These are phyloP conservation scores for Salarias fasciatus DNA, from an alignment of 2,797 vertebrate species.

Conservation along the genomic window DNA sequence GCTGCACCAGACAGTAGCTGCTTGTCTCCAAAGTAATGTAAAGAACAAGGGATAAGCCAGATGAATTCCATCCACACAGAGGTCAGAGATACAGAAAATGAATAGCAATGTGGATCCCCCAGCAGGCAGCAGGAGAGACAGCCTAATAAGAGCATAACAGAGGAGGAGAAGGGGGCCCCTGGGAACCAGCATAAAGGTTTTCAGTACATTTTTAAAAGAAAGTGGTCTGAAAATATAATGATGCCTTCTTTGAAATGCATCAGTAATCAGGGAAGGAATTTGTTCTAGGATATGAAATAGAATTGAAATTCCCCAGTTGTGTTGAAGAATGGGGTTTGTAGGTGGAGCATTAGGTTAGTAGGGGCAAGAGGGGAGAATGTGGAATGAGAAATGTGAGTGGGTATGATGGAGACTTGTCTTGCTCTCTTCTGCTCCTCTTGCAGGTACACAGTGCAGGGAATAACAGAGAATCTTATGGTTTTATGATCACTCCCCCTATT, in stretches of 20 bases:
- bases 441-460: slow-evolving; percentile 42
- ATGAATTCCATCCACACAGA: slow-evolving; percentile 92
- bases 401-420: slow-evolving; percentile 44
- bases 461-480: slow-evolving; percentile 46
- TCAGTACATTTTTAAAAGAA: slow-evolving; percentile 92
- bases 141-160: slow-evolving; percentile 96
- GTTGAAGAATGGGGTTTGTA: slow-evolving; percentile 58
- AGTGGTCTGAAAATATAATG: slow-evolving; percentile 93
- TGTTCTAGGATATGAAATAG: slow-evolving; percentile 78
- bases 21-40: slow-evolving; percentile 74
- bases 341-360: slow-evolving; percentile 55
- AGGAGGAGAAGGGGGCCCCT: slow-evolving; percentile 87
- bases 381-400: slow-evolving; percentile 55
- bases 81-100: slow-evolving; percentile 93
- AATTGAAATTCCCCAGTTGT: slow-evolving; percentile 75
- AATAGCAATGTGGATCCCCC: slow-evolving; percentile 92
- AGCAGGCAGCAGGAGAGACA: slow-evolving; percentile 89
- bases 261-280: slow-evolving; percentile 90
- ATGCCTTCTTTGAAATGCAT: slow-evolving; percentile 90
- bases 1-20: slow-evolving; percentile 68
- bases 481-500: slow-evolving; percentile 42
- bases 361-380: slow-evolving; percentile 53
- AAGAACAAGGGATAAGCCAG: slow-evolving; percentile 79
- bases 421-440: slow-evolving; percentile 28
- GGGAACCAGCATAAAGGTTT: slow-evolving; percentile 91